Evolutionary conservation across 2,797 vertebrate species (phyloP).

Genomic region (Balearica regulorum): DNA sequence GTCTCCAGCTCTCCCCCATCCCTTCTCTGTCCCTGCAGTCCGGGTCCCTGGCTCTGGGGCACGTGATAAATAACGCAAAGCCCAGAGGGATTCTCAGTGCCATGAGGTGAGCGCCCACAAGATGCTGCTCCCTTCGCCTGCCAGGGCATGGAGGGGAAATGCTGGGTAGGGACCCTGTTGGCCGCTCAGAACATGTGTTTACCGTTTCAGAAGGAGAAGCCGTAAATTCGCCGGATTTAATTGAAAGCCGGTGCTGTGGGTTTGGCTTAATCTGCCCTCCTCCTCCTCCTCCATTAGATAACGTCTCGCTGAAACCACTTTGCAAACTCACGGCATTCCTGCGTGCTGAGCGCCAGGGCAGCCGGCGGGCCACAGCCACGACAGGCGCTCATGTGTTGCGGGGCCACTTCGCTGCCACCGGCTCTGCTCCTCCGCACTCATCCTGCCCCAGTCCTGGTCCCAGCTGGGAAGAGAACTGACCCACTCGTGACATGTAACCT

Average conservation of each 20-base stretch:
- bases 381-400: not conserved
- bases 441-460: accelerated
- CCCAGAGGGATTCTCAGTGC: not conserved
- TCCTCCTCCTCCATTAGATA: slow-evolving; percentile 72
- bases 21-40: not conserved
- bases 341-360: slow-evolving; percentile 47
- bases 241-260: slow-evolving; percentile 68
- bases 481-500: not conserved
- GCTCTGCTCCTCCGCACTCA: not conserved
- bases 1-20: not conserved
- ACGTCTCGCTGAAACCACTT: slow-evolving; percentile 70
- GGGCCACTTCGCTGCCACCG: accelerated
- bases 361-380: not conserved
- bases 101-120: accelerated
- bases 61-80: not conserved
- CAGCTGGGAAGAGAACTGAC: not conserved
- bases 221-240: slow-evolving; percentile 41
- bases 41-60: accelerated
- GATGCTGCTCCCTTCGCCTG: not conserved
- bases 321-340: slow-evolving; percentile 70
- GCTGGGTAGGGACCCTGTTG: not conserved
- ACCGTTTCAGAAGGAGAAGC: slow-evolving; percentile 26
- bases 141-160: not conserved
- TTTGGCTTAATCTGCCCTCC: slow-evolving; percentile 63
- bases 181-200: not conserved